These are phyloP conservation scores for Chymomyza fuscimana DNA, from an alignment of 2,888 invertebrate species.

Conservation along the genomic window DNA sequence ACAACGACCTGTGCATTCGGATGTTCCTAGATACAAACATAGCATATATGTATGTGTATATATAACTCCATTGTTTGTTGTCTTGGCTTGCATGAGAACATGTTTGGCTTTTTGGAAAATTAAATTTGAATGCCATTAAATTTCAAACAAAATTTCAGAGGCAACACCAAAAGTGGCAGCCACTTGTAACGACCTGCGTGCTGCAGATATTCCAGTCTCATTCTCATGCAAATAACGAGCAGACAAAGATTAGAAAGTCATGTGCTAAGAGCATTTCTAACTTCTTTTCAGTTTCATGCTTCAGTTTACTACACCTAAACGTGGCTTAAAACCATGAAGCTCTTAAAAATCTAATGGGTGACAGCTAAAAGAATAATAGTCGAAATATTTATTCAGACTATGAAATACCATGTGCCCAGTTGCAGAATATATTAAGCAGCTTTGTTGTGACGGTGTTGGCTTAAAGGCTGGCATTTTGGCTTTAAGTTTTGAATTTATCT, in stretches of 20 bases:
- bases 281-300: constrained; percentile 13
- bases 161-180: constrained; percentile 26
- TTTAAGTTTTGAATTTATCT: not conserved
- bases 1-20: constrained; percentile 13
- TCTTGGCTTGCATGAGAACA: constrained; percentile 39
- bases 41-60: not conserved
- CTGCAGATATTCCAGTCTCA: constrained; percentile 12
- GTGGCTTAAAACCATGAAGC: not conserved
- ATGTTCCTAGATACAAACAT: not conserved
- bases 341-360: not conserved
- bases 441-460: not conserved
- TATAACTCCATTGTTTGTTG: not conserved
- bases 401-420: not conserved
- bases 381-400: not conserved
- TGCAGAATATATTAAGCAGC: not conserved
- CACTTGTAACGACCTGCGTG: constrained; percentile 8
- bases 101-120: constrained; percentile 59
- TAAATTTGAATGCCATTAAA: constrained; percentile 68
- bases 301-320: constrained; percentile 30
- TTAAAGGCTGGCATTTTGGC: not conserved
- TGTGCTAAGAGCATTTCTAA: constrained; percentile 1
- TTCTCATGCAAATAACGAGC: constrained; percentile 45
- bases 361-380: not conserved
- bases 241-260: constrained; percentile 49
- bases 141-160: constrained; percentile 18